Evolutionary conservation across 2,888 invertebrate species (phyloP), one percentile per base, ranked within the genome.

Genomic region (Nipponacmea schrenckii): DNA sequence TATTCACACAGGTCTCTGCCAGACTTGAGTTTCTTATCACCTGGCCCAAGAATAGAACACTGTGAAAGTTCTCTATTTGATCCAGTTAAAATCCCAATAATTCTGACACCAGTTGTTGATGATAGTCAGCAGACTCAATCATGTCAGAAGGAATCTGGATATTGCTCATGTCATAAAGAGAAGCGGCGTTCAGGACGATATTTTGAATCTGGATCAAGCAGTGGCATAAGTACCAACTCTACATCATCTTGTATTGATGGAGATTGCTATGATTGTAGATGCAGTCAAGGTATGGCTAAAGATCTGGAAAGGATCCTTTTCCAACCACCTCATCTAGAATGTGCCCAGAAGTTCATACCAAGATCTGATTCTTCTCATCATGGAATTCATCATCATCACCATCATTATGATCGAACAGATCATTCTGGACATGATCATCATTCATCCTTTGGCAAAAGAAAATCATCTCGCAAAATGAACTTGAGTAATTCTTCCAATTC

Each of bases 1-100:
- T 84, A 85, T 69, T 80, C 83, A 1, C 80, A 83, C 48, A 76
- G 80, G 44, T 85, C 85, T 44, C 71, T 85, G 48, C 85, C 85
- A 56, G 85, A 85, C 68, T 76, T 85, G 24, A 80, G 81, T 24
- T 85, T 85, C 72, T 70, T 85, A 44, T 67, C 73, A 12, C 68
- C 72, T 62, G 68, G 50, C 17, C 63, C 65, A 17, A 68, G 65
- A 39, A 63, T 62, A 20, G 24, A 70, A 15, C 64, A 62, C 7
- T 68, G 73, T 50, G 74, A 76, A n/a, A 64, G 68, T 7, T 84
- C 84, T 1, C 68, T 84, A 46, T 84, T 84, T 77, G 84, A 84
- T 70, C 83, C 83, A 4, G 79, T 79, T 3, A 74, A 79, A 69
- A 79, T 79, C 50, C 79, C 79, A 44, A 79, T 79, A 62, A 76